Percentiles rank a stretch among this genome's conserved stretches.
Conservation (phyloP, 2,888 invertebrate genomes). For the Quadroppia sp. region DNA sequence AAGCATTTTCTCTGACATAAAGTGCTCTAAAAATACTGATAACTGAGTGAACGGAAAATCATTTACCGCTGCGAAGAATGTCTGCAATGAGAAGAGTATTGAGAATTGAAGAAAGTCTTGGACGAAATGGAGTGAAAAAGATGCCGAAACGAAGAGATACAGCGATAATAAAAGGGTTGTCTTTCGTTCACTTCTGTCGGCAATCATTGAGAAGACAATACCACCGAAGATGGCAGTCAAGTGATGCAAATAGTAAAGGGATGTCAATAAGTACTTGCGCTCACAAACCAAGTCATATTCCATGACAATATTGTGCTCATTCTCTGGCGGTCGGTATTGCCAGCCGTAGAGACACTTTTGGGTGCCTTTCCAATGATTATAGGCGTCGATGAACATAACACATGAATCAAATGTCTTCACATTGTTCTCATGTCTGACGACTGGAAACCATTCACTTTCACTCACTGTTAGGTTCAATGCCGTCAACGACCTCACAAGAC, state of each 20-base stretch:
- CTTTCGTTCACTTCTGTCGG: constrained; percentile 46
- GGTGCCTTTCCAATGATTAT: constrained; percentile 46
- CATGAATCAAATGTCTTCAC: constrained; percentile 45
- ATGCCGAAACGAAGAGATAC: constrained; percentile 45
- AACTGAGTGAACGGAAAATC: too few species aligned
- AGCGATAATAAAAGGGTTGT: constrained; percentile 43
- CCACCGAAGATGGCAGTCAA: constrained; percentile 45
- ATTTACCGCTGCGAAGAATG: constrained; percentile 45
- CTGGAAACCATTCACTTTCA: constrained; percentile 44
- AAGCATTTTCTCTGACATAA: too few species aligned
- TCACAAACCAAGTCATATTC: constrained; percentile 48
- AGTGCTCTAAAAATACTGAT: too few species aligned
- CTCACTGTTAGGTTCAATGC: background rate
- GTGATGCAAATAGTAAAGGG: constrained; percentile 44
- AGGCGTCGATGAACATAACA: constrained; percentile 45
- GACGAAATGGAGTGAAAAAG: constrained; percentile 46
- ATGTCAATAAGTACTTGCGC: constrained; percentile 43
- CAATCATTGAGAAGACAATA: constrained; percentile 44
- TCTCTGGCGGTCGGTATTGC: constrained; percentile 45
- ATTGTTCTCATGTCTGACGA: constrained; percentile 11
- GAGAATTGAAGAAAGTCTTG: constrained; percentile 45
- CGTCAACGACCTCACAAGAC: constrained; percentile 31
- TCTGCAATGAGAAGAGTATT: constrained; percentile 44
- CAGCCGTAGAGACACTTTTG: constrained; percentile 46
- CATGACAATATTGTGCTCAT: constrained; percentile 42